Evolutionary conservation across 1,140 invertebrate genomes (phyloP), one percentile per base, ranked within the genome.

Genomic region (Drosophila yakuba): DNA sequence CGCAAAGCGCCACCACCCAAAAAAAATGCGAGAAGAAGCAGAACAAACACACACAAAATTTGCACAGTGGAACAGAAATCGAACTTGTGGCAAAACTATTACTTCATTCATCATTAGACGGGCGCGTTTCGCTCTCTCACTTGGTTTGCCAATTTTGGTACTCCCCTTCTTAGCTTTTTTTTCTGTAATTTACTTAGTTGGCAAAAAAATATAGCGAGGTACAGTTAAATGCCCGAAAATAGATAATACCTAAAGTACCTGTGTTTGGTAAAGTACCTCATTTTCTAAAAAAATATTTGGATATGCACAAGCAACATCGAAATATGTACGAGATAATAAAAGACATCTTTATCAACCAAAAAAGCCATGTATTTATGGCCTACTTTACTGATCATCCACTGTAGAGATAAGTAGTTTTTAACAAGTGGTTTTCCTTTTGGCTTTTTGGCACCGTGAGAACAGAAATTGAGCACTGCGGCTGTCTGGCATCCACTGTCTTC

Each of bases 1-100:
- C 20, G 54, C 55, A 62, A 74, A 77, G 74, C 78, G 83, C 72
- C 84, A 88, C 83, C 84, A 88, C 84, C 84, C 80, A 89, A 76
- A 76, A 75, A 54, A 54, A 76, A 36, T 20, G 12, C 47, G 20
- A 75, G 58, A 75, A 66, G 52, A 74, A 57, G 59, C 74, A 74
- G 38, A 75, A 51, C 11, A 17, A 54, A 74, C 32, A 67, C 51
- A 61, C 45, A 41, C 23, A 75, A 58, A 82, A 66, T 60, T 86
- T 35, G 80, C 84, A 88, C 84, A 80, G 84, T 88, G 84, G 80
- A 68, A 58, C 76, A 62, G 23, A 82, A 69, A 17, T 69, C 38
- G 8, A 50, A 23, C 57, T 63, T 75, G 55, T 66, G 57, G 45
- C 41, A 61, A 54, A 68, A 63, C 76, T 63, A 81, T 80, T 74